Base-by-base conservation (phyloP, 1,140 invertebrate species). In the Cotesia glomerata region DNA sequence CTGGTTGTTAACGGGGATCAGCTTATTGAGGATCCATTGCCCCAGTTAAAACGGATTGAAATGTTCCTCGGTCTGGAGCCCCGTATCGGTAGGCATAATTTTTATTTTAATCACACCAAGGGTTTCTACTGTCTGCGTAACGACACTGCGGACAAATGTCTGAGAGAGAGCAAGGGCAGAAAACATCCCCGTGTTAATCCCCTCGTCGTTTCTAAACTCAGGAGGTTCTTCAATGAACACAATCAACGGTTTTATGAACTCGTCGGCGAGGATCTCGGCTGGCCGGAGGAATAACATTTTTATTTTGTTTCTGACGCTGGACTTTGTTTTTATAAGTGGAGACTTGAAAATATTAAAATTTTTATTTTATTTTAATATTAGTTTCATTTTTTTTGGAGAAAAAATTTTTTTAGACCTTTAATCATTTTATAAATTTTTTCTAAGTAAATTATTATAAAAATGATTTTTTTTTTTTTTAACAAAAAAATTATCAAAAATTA, bases 61-160 rank as follows among this genome's bases (percentile, higher is more conserved):
- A 89, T 91, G 51, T 99, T 99, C 85, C 90, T 99, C 45, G 94
- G 90, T 73, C 85, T 98, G 3, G 91, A 94, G 74, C 90, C 91
- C 36, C 88, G 90, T 36, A 93, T 97, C 72, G 93, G 92, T 11
- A 91, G 94, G 75, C 93, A 95, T 77, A 95, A 99, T 87, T 99
- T 99, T 87, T 97, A 97, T 85, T 97, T 98, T 86, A 98, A 99
- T 86, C 92, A 95, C 83, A 97, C 96, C 14, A 98, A 98, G 86
- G 97, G 97, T 3, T 99, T 99, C 87, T 98, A 97, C 80, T 99
- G 98, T 86, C 89, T 99, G 74, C 90, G 94, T 45, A 94, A 94
- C 79, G 93, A 94, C 75, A 94, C 93, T 4, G 91, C 92, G 34
- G 94, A 95, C 79, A 93, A 97, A 80, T 99, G 98, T 87, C 88